A percentile compares a stretch with the other conserved stretches of the same genome.
These are phyloP conservation scores for Nasonovia ribisnigri DNA, from an alignment of 2,888 invertebrate species.

Conservation along the genomic window DNA sequence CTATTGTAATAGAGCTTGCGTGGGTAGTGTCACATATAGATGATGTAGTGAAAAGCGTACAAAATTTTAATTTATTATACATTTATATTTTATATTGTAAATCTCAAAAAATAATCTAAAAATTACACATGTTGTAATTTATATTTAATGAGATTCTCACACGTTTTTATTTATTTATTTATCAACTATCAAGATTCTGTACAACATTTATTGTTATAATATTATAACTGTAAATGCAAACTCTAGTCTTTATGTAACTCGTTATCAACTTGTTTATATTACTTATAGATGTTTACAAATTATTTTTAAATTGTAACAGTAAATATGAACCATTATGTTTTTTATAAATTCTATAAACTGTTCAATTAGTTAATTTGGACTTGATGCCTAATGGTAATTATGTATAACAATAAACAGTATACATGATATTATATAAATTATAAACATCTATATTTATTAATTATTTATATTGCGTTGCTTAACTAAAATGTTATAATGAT, in stretches of 20 bases:
- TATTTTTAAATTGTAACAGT: neutral
- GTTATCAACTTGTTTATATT: slow-evolving; percentile 9
- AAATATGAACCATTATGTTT: neutral
- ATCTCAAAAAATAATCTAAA: neutral
- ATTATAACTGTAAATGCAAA: slow-evolving; percentile 24
- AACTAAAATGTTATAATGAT: neutral
- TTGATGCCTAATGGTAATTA: neutral
- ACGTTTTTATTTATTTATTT: neutral
- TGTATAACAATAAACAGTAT: neutral
- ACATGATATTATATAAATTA: neutral
- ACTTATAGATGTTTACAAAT: neutral
- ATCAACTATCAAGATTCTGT: neutral
- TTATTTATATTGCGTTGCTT: neutral
- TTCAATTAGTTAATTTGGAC: neutral
- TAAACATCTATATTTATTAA: neutral
- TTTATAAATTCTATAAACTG: neutral
- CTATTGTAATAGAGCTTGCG: neutral
- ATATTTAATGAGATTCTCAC: neutral
- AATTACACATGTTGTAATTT: neutral
- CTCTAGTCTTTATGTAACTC: slow-evolving; percentile 28
- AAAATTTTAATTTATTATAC: neutral
- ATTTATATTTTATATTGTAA: neutral
- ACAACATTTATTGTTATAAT: neutral
- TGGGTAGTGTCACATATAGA: neutral
- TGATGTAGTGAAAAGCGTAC: neutral